phyloP scores from a whole-genome alignment of 2,797 vertebrate species.

The Ispidina picta region DNA sequence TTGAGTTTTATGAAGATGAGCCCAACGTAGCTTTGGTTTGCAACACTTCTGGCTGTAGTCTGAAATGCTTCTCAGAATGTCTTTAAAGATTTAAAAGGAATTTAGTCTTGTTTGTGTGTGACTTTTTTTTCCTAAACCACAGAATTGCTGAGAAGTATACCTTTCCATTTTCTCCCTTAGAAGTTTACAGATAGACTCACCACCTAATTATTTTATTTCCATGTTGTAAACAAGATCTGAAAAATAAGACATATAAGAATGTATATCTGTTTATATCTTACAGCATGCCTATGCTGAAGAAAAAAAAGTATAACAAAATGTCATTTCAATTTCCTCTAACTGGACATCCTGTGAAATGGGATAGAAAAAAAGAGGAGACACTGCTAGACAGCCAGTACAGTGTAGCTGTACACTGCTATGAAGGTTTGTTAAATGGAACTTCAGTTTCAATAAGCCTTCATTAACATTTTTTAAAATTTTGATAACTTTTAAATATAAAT shows the following conservation, averaged over 20 bases:
- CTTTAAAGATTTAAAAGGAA: conserved; percentile 59
- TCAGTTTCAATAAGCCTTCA: neutral
- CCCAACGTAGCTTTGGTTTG: conserved; percentile 8
- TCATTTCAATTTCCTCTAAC: conserved; percentile 1
- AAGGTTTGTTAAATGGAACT: neutral
- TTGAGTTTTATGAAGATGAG: conserved; percentile 21
- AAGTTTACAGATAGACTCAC: neutral
- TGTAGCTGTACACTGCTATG: neutral
- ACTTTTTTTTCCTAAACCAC: neutral
- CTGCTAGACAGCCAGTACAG: neutral
- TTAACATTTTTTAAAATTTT: neutral
- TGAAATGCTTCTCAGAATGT: neutral
- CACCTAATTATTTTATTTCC: conserved; percentile 40
- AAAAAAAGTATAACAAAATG: neutral
- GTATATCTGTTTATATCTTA: neutral
- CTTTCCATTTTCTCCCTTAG: neutral
- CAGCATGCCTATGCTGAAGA: neutral
- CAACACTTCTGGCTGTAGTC: neutral
- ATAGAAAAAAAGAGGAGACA: neutral
- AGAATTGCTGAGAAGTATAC: neutral
- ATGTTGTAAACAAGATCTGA: conserved; percentile 6
- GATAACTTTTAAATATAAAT: neutral
- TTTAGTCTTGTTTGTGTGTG: neutral
- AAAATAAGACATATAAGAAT: neutral
- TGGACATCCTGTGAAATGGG: neutral